phyloP scores from a whole-genome alignment of 2,113 vertebrate genomes.

The Myodes glareolus region DNA sequence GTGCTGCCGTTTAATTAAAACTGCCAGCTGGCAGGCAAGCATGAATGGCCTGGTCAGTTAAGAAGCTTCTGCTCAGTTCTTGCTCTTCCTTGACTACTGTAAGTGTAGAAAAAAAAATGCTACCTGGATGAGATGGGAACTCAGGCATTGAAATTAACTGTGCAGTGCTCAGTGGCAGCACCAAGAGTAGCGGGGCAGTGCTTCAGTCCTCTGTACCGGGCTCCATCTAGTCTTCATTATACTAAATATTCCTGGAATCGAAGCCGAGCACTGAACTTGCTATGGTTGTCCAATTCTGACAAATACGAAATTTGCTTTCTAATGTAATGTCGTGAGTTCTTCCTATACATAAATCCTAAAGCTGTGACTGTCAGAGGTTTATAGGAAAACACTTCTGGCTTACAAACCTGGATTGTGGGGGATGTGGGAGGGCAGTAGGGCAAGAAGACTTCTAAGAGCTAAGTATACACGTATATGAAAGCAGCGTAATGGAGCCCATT shows the following conservation, averaged over 20 bases:
- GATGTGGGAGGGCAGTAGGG: neutral
- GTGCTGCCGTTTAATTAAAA: neutral
- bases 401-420: neutral
- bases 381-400: neutral
- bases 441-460: neutral
- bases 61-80: constrained; percentile 52
- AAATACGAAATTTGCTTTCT: constrained; percentile 5
- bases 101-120: neutral
- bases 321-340: neutral
- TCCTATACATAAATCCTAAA: neutral
- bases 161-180: neutral
- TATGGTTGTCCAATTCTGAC: neutral
- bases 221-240: neutral
- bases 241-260: neutral
- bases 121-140: constrained; percentile 27
- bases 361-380: neutral
- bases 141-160: neutral
- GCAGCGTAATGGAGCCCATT: neutral
- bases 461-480: too few species aligned
- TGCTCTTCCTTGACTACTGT: neutral
- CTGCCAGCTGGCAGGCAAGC: constrained; percentile 65
- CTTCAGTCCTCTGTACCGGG: neutral
- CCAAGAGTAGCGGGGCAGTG: neutral
- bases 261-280: neutral
- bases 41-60: constrained; percentile 62